Conservation (phyloP, 2,888 invertebrate species). For the Lithophane socia region DNA sequence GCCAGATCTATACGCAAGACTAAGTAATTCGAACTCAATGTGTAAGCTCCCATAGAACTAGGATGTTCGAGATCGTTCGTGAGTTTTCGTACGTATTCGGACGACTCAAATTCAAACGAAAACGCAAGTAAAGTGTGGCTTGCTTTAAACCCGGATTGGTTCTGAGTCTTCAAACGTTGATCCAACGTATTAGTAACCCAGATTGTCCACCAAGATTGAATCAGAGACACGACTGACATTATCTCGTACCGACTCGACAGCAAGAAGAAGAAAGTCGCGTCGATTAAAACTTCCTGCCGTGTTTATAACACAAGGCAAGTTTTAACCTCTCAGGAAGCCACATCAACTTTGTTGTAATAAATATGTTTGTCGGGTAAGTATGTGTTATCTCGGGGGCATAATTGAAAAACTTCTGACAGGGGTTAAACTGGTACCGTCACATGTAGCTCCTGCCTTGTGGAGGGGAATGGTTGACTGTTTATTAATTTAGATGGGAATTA, state of each 20-base stretch:
- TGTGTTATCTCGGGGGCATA: conserved; percentile 81
- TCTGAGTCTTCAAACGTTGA: background rate
- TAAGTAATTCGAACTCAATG: no score
- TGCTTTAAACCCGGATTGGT: background rate
- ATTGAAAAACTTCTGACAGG: conserved; percentile 89
- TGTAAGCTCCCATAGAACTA: background rate
- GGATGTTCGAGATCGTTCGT: background rate
- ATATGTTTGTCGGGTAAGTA: conserved; percentile 79
- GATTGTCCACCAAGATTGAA: conserved; percentile 15
- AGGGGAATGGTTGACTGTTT: conserved; percentile 19
- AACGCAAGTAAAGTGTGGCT: background rate
- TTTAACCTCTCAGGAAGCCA: conserved; percentile 46
- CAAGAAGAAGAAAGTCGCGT: conserved; percentile 31
- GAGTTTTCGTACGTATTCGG: no score
- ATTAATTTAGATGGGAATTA: conserved; percentile 35
- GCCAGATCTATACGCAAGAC: no score
- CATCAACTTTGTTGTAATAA: conserved; percentile 78
- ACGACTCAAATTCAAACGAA: background rate
- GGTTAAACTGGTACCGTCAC: conserved; percentile 76
- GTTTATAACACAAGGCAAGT: conserved; percentile 44
- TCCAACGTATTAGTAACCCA: background rate
- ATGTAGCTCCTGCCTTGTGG: conserved; percentile 54
- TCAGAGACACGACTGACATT: conserved; percentile 1
- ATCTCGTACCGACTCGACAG: background rate
- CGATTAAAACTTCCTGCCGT: conserved; percentile 40